phyloP scores from a whole-genome alignment of 2,797 vertebrate species.

The Pangasius djambal region DNA sequence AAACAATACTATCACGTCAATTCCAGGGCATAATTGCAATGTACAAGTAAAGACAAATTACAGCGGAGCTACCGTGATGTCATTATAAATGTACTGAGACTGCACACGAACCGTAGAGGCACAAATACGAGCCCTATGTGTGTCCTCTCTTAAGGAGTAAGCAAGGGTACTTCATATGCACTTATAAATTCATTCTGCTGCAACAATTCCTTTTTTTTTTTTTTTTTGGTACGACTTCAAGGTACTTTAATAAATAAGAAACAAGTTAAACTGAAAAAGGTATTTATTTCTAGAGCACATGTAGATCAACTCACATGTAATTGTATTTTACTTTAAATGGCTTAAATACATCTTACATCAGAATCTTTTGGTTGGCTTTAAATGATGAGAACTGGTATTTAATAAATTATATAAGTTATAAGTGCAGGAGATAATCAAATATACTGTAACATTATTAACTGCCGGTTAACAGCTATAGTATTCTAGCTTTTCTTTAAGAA shows the following conservation, averaged over 20 bases:
- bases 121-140: neutral
- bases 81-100: neutral
- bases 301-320: too few species aligned
- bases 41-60: conserved; percentile 18
- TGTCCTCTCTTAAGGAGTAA: neutral
- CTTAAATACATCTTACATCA: too few species aligned
- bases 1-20: neutral
- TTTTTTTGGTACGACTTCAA: too few species aligned
- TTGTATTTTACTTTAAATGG: too few species aligned
- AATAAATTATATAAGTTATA: neutral
- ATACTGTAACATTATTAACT: neutral
- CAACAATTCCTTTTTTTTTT: too few species aligned
- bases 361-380: neutral
- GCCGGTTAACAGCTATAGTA: neutral
- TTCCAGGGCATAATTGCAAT: neutral
- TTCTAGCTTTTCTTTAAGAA: neutral
- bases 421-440: neutral
- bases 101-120: neutral
- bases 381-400: neutral
- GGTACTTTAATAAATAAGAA: too few species aligned
- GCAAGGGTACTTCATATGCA: neutral
- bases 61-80: neutral
- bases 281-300: too few species aligned
- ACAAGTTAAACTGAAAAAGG: too few species aligned
- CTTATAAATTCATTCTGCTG: neutral